Percentiles rank a stretch among this genome's conserved stretches.
These are phyloP conservation scores for Tachysurus vachellii DNA, from an alignment of 2,113 vertebrate genomes.

Conservation along the genomic window DNA sequence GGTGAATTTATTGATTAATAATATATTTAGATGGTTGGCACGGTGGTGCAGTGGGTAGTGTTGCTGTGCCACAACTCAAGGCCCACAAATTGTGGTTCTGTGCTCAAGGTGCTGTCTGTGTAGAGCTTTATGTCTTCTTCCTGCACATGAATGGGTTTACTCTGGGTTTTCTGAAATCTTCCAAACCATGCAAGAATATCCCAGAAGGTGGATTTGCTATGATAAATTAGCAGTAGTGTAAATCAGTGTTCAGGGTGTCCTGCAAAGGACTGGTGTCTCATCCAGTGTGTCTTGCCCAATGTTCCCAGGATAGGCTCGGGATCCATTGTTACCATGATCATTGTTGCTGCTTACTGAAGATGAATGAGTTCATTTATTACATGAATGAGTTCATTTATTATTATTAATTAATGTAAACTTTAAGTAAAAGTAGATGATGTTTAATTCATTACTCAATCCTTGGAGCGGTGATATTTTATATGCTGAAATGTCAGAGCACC, in stretches of 20 bases:
- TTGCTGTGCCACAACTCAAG: neutral
- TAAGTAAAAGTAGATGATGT: neutral
- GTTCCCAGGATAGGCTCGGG: neutral
- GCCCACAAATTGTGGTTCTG: neutral
- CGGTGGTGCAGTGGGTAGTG: neutral
- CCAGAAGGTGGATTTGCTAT: neutral
- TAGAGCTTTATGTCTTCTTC: neutral
- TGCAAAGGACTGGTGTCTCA: neutral
- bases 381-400: neutral
- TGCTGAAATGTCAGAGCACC: conserved; percentile 11
- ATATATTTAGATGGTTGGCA: neutral
- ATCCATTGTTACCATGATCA: neutral
- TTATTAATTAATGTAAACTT: neutral
- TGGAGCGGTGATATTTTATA: neutral
- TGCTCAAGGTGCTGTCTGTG: neutral
- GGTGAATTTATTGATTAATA: neutral
- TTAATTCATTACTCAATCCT: neutral
- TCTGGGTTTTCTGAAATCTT: neutral
- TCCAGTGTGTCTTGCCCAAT: neutral
- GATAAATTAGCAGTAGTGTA: neutral
- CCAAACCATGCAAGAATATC: neutral
- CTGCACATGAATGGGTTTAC: neutral
- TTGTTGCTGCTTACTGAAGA: neutral
- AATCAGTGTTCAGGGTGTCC: neutral
- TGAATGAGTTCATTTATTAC: neutral